phyloP scores from a whole-genome alignment of 2,888 invertebrate species.

The Chrysotoxum bicinctum region DNA sequence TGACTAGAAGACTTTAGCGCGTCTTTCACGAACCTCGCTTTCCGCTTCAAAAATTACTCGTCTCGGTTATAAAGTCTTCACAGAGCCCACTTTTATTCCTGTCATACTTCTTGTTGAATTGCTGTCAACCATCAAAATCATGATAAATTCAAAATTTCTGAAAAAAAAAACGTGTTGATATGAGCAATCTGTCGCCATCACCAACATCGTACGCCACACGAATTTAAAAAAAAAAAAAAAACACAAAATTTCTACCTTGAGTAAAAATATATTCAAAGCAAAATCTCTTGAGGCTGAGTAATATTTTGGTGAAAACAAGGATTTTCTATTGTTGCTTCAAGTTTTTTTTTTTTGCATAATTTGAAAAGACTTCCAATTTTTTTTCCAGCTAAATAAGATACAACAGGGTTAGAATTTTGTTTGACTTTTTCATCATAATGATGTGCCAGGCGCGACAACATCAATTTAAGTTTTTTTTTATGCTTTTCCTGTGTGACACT shows the following conservation, averaged over 20 bases:
- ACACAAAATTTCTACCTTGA: background rate
- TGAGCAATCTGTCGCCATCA: background rate
- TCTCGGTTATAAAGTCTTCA: too few species aligned
- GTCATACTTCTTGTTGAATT: too few species aligned
- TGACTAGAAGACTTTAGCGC: too few species aligned
- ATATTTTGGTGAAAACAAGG: background rate
- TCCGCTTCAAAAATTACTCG: too few species aligned
- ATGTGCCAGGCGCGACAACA: conserved; percentile 16
- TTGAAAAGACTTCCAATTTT: background rate
- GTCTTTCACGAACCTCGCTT: too few species aligned
- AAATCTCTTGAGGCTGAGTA: background rate
- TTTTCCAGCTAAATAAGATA: conserved; percentile 28
- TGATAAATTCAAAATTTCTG: background rate
- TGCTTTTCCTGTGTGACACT: conserved; percentile 4
- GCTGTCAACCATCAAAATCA: background rate
- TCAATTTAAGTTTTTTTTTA: conserved; percentile 27
- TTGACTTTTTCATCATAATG: background rate
- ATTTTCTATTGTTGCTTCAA: background rate
- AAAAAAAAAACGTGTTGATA: background rate
- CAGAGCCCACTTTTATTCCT: too few species aligned
- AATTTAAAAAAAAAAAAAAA: background rate
- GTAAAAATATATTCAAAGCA: background rate
- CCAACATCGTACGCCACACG: background rate
- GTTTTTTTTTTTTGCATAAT: background rate
- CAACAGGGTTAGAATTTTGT: conserved; percentile 32